Evolutionary conservation across 1,140 invertebrate species (phyloP), one percentile per base, ranked within the genome.

Genomic region (Littorina saxatilis): DNA sequence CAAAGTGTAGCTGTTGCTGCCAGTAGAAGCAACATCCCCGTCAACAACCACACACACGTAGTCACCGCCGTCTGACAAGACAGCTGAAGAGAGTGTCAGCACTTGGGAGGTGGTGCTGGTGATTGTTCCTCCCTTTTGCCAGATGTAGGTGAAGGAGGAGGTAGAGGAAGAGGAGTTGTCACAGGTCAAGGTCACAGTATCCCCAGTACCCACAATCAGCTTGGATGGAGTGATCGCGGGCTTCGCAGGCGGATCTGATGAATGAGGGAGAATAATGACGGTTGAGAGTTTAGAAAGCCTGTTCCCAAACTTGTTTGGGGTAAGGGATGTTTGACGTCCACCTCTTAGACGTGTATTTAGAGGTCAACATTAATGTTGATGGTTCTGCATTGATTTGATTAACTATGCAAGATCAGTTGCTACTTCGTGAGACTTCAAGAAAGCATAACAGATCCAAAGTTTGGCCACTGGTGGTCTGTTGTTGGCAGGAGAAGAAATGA

Each of bases 191-290:
- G 66, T 68, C 66, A 68, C 66, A 7, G 23, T 68, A 17, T 37
- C 37, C 29, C 66, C 66, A 0, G 37, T 37, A 35, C 66, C 37
- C 66, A 68, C 66, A 17, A 11, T 5, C 66, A 37, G 7, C 17
- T 17, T 20, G 29, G 66, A 68, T 7, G 66, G 29, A n/a, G 15
- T 68, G 66, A 68, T 68, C 0, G 66, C 35, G 0, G 66, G 66
- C 66, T 68, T 29, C 37, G 23, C n/a, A 17, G 66, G 66, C 17
- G 66, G 66, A 68, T 68, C 66, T 68, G 43, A 47, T 47, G 43
- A 47, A 17, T 9, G 43, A 17, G 17, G 43, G 43, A n/a, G n/a
- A n/a, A n/a, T n/a, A n/a, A n/a, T n/a, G n/a, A n/a, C n/a, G n/a
- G n/a, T n/a, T n/a, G n/a, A n/a, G n/a, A n/a, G n/a, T n/a, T n/a